Conservation (phyloP, 1,140 invertebrate genomes). For the Drosophila trapezifrons region DNA sequence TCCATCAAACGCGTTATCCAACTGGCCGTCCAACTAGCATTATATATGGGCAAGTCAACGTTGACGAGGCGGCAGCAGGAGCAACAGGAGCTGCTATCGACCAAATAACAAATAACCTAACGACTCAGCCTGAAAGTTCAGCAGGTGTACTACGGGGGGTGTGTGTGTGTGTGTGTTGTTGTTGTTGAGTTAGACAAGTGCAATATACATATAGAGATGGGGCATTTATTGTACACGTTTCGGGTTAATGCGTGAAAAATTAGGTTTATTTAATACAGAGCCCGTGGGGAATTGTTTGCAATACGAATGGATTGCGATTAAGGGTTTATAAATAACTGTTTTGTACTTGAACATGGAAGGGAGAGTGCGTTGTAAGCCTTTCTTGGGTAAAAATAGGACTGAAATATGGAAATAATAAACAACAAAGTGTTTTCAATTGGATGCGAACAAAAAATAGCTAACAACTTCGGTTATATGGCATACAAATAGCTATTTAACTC, state of each 20-base stretch:
- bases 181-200: slow-evolving; percentile 9
- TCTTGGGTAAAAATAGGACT: background rate
- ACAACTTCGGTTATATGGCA: too few species aligned
- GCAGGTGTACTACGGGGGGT: slow-evolving; percentile 3
- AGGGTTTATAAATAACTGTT: too few species aligned
- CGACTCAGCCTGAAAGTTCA: slow-evolving; percentile 4
- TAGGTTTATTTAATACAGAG: background rate
- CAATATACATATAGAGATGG: background rate
- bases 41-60: slow-evolving; percentile 45
- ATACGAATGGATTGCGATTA: too few species aligned
- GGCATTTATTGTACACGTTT: too few species aligned
- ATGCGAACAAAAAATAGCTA: too few species aligned
- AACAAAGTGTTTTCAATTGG: too few species aligned
- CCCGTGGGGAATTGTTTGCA: background rate
- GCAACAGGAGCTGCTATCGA: slow-evolving; percentile 55
- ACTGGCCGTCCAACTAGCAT: slow-evolving; percentile 33
- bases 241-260: background rate
- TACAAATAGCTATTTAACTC: too few species aligned
- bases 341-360: background rate
- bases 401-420: background rate
- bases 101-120: slow-evolving; percentile 61
- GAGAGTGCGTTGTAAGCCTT: too few species aligned
- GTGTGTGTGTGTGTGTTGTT: background rate
- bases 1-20: slow-evolving; percentile 41
- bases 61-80: slow-evolving; percentile 34